Conservation (phyloP, 2,888 invertebrate species). For the Smittia sp. region DNA sequence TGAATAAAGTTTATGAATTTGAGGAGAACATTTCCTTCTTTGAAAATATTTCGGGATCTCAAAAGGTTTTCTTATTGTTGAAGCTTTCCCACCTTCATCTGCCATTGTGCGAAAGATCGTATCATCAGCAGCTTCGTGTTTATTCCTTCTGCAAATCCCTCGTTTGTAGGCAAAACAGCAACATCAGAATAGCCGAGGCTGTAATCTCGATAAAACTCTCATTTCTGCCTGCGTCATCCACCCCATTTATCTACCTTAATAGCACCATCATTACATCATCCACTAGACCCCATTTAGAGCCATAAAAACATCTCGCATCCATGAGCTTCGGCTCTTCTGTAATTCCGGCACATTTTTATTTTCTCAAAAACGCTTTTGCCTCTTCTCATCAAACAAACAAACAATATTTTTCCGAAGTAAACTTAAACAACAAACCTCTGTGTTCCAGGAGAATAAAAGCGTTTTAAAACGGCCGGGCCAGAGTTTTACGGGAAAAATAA, state of each 20-base stretch:
- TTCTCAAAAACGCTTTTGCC: background rate
- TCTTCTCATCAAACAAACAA: conserved; percentile 1
- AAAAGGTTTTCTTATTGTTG: background rate
- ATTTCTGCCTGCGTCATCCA: background rate
- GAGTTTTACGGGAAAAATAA: background rate
- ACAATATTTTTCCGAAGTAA: conserved; percentile 4
- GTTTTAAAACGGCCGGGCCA: background rate
- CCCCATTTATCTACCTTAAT: conserved; percentile 12
- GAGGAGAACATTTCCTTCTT: background rate
- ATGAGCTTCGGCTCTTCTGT: background rate
- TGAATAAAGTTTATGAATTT: background rate
- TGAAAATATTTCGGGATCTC: background rate
- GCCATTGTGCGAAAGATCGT: background rate
- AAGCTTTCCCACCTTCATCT: background rate
- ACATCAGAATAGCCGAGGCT: no score
- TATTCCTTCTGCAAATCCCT: background rate
- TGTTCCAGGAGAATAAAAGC: conserved; percentile 2
- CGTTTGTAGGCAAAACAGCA: background rate
- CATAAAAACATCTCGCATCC: background rate
- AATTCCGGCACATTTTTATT: conserved; percentile 12
- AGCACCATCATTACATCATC: conserved; percentile 8
- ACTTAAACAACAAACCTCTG: background rate
- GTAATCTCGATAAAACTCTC: background rate
- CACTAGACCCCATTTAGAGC: background rate
- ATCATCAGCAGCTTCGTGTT: background rate